Evolutionary conservation across 2,888 invertebrate species (phyloP).

Genomic region (Cryptocephalus moraei): DNA sequence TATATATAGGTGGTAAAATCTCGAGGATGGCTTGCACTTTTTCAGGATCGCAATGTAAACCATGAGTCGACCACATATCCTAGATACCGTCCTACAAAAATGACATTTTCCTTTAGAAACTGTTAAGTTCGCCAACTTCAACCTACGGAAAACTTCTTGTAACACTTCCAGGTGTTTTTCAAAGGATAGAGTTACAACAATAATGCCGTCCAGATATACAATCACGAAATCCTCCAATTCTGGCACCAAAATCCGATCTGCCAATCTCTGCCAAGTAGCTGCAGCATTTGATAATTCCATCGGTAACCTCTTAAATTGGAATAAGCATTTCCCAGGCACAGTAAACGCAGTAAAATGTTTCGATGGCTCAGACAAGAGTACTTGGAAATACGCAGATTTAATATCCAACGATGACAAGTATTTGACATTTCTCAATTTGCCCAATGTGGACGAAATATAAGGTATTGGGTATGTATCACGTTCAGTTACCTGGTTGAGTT

Average conservation of each 20-base stretch:
- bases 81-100: constrained; percentile 11
- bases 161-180: constrained; percentile 14
- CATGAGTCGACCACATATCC: constrained; percentile 13
- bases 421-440: no score
- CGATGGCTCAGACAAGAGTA: no score
- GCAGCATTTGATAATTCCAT: constrained; percentile 18
- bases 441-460: no score
- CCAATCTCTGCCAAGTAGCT: constrained; percentile 7
- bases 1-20: constrained; percentile 11
- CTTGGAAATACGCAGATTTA: no score
- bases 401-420: no score
- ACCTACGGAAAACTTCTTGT: constrained; percentile 14
- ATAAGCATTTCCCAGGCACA: constrained; percentile 2
- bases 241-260: constrained; percentile 4
- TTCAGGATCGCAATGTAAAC: constrained; percentile 11
- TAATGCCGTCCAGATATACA: constrained; percentile 4
- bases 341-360: constrained; percentile 4
- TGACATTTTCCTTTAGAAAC: constrained; percentile 12
- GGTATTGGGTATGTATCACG: no score
- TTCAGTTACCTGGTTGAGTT: no score
- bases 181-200: constrained; percentile 9
- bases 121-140: constrained; percentile 15
- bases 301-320: constrained; percentile 13
- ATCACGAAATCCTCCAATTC: background rate
- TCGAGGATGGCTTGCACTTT: constrained; percentile 11